Percentiles rank a stretch among this genome's conserved stretches.
These are phyloP conservation scores for Leptinotarsa lineolata DNA, from an alignment of 1,140 invertebrate species.

Conservation along the genomic window DNA sequence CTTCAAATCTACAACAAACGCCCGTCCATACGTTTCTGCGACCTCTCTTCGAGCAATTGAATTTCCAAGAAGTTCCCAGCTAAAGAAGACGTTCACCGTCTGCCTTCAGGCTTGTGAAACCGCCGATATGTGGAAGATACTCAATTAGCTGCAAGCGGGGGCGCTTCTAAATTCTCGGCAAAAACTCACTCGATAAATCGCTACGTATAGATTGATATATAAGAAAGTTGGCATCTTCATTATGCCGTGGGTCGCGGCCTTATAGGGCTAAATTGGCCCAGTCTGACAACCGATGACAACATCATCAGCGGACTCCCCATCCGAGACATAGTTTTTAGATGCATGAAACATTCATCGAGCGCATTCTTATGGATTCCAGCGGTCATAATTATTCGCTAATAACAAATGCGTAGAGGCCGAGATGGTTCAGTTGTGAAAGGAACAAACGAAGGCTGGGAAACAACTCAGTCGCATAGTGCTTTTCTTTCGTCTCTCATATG, in stretches of 20 bases:
- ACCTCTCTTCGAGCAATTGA: neutral
- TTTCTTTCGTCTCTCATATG: too few relatives aligned
- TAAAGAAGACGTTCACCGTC: neutral
- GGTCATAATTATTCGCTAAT: constrained; percentile 42
- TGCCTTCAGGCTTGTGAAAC: neutral
- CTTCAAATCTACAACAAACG: neutral
- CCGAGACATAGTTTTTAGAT: constrained; percentile 48
- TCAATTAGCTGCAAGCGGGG: constrained; percentile 23
- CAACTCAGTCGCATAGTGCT: too few relatives aligned
- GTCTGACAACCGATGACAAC: constrained; percentile 52
- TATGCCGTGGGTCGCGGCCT: constrained; percentile 46
- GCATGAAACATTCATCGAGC: constrained; percentile 48
- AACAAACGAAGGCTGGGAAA: too few relatives aligned
- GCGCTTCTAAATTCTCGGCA: constrained; percentile 26
- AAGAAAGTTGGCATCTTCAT: constrained; percentile 54
- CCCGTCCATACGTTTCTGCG: neutral
- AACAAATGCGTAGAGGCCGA: constrained; percentile 30
- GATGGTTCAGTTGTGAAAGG: too few relatives aligned
- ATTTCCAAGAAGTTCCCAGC: constrained; percentile 2
- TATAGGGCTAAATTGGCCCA: constrained; percentile 53
- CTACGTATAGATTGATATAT: constrained; percentile 48
- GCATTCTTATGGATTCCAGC: constrained; percentile 39
- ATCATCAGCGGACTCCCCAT: constrained; percentile 50
- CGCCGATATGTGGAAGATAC: neutral
- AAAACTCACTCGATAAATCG: constrained; percentile 51